Evolutionary conservation across 2,797 vertebrate genomes (phyloP).

Genomic region (Mormyrus hasselquistii): DNA sequence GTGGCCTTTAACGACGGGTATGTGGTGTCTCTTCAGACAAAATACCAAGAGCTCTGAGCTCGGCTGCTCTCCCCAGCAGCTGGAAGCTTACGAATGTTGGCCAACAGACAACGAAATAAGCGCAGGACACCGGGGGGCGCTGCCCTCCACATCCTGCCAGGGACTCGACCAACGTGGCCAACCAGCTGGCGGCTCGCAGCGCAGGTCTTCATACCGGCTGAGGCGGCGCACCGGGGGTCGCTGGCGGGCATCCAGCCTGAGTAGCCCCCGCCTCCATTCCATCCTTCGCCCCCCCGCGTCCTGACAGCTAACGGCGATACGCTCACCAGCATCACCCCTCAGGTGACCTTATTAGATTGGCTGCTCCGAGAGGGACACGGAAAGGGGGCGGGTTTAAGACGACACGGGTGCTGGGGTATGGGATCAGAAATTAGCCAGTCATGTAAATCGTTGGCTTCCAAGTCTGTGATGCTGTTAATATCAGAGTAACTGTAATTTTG

Average conservation of each 20-base stretch:
- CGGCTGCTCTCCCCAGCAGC: not conserved
- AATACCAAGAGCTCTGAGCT: not conserved
- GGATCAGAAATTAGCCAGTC: not conserved
- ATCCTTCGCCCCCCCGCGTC: not conserved
- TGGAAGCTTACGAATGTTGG: not conserved
- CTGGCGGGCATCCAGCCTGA: not conserved
- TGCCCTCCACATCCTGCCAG: not conserved
- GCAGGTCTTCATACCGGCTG: not conserved
- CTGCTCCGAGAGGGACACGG: not conserved
- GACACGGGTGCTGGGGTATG: not conserved
- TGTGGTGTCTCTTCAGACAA: not conserved
- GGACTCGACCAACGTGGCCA: not conserved
- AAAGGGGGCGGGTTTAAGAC: not conserved
- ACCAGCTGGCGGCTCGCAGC: not conserved
- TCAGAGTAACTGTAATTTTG: not conserved
- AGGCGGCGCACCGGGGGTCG: not conserved
- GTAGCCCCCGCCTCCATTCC: not conserved
- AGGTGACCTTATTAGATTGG: slow-evolving; percentile 4
- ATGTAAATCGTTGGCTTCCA: not conserved
- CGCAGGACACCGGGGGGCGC: not conserved
- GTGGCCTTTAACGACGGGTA: not conserved
- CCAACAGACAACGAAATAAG: not conserved
- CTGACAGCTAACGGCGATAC: not conserved
- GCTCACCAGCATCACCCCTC: not conserved
- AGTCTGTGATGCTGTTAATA: not conserved